Percentiles rank a stretch among this genome's conserved stretches.
These are phyloP conservation scores for Oscheius onirici DNA, from an alignment of 2,888 invertebrate species.

Conservation along the genomic window DNA sequence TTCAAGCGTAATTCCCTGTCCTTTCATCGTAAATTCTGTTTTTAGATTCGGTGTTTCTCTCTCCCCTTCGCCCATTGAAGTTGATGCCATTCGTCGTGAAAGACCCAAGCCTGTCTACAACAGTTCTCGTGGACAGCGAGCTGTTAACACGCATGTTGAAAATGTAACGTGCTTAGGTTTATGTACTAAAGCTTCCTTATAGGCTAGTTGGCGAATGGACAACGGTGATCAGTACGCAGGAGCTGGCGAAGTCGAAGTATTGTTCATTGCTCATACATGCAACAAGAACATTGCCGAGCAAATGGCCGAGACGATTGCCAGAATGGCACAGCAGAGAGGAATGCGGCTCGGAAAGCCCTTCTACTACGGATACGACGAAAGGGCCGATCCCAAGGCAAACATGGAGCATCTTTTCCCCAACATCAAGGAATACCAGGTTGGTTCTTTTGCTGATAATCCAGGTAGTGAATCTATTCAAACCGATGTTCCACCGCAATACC, in stretches of 20 bases:
- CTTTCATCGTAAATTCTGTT: neutral
- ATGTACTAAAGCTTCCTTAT: neutral
- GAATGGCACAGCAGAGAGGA: neutral
- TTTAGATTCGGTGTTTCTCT: conserved; percentile 29
- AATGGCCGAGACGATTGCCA: neutral
- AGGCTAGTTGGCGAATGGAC: conserved; percentile 20
- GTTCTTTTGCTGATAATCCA: neutral
- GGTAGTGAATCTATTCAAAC: too few species aligned
- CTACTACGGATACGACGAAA: neutral
- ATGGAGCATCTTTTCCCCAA: conserved; percentile 1
- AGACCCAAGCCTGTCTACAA: conserved; percentile 18
- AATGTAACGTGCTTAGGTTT: neutral
- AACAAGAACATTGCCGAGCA: neutral
- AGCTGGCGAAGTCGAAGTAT: neutral
- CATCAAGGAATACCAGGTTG: neutral
- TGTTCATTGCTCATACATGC: conserved; percentile 12
- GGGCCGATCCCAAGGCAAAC: neutral
- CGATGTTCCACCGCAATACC: neutral
- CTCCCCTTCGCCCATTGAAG: conserved; percentile 6
- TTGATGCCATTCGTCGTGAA: conserved; percentile 25
- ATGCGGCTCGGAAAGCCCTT: neutral
- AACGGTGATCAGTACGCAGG: neutral
- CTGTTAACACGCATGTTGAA: neutral
- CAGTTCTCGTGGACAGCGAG: neutral
- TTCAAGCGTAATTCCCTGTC: conserved; percentile 15